phyloP scores from a whole-genome alignment of 2,888 invertebrate genomes.

The Epirrita christyi region DNA sequence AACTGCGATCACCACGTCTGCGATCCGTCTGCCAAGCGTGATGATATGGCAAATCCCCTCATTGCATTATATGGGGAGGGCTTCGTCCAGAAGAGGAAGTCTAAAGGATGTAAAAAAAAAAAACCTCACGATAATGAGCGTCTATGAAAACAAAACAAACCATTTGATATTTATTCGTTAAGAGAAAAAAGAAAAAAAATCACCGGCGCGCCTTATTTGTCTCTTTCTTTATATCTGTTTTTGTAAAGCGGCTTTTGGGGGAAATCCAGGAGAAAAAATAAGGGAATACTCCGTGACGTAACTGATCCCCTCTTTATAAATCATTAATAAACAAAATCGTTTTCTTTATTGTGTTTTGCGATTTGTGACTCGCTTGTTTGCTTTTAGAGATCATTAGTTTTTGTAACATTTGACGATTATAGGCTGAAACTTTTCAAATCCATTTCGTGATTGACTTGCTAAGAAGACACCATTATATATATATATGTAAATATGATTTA shows the following conservation, averaged over 20 bases:
- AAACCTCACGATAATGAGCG: conserved; percentile 55
- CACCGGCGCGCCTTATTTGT: conserved; percentile 56
- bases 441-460: too few species aligned
- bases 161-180: conserved; percentile 66
- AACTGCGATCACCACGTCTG: too few species aligned
- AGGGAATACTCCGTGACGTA: conserved; percentile 48
- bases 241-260: conserved; percentile 56
- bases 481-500: too few species aligned
- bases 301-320: conserved; percentile 53
- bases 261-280: conserved; percentile 50
- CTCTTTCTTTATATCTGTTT: conserved; percentile 63
- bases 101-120: too few species aligned
- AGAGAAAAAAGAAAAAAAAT: conserved; percentile 48
- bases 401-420: too few species aligned
- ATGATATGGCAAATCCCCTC: too few species aligned
- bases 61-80: too few species aligned
- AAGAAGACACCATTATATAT: too few species aligned
- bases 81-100: too few species aligned
- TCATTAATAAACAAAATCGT: conserved; percentile 52
- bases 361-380: conserved; percentile 21
- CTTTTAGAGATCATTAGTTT: conserved; percentile 1
- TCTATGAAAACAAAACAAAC: conserved; percentile 53
- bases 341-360: conserved; percentile 35
- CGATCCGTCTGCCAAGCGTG: too few species aligned
- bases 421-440: too few species aligned